Evolutionary conservation across 1,140 invertebrate genomes (phyloP).

Genomic region (Drosophila nigromelanica): DNA sequence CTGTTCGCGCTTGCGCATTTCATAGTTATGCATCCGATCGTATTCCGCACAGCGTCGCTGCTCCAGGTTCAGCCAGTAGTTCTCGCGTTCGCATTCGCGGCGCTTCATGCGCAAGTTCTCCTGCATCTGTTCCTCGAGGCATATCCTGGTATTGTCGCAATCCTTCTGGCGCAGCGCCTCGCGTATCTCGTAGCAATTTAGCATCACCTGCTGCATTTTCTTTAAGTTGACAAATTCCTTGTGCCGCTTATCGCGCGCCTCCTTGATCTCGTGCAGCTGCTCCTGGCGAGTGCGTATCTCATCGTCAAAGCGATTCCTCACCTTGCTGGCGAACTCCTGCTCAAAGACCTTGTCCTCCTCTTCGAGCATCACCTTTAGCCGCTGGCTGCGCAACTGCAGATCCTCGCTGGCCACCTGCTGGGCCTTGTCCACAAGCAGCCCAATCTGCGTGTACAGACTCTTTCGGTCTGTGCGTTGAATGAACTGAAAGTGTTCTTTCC

Average conservation of each 20-base stretch:
- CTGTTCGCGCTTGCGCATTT: conserved; percentile 38
- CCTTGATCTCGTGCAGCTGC: conserved; percentile 59
- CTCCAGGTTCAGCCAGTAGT: conserved; percentile 62
- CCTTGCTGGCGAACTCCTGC: conserved; percentile 70
- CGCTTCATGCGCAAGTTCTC: conserved; percentile 59
- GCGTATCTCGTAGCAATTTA: conserved; percentile 75
- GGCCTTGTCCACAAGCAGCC: conserved; percentile 61
- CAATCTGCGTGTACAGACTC: conserved; percentile 68
- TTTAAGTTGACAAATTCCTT: conserved; percentile 61
- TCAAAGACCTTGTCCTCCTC: conserved; percentile 69
- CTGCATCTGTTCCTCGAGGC: conserved; percentile 71
- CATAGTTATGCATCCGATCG: conserved; percentile 44
- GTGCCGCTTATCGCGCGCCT: conserved; percentile 41
- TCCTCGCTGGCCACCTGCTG: conserved; percentile 52
- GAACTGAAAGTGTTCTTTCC: conserved; percentile 64
- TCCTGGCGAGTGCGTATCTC: conserved; percentile 68
- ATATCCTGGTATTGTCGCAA: conserved; percentile 47
- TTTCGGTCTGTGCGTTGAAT: conserved; percentile 70
- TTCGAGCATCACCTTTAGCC: conserved; percentile 59
- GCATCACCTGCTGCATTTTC: conserved; percentile 65
- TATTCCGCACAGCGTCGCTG: conserved; percentile 55
- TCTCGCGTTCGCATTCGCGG: conserved; percentile 56
- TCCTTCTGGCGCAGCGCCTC: conserved; percentile 62
- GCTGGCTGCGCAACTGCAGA: conserved; percentile 46
- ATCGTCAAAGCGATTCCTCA: conserved; percentile 67